Base-by-base conservation (phyloP, 2,888 invertebrate genomes). In the Melanchra persicariae region DNA sequence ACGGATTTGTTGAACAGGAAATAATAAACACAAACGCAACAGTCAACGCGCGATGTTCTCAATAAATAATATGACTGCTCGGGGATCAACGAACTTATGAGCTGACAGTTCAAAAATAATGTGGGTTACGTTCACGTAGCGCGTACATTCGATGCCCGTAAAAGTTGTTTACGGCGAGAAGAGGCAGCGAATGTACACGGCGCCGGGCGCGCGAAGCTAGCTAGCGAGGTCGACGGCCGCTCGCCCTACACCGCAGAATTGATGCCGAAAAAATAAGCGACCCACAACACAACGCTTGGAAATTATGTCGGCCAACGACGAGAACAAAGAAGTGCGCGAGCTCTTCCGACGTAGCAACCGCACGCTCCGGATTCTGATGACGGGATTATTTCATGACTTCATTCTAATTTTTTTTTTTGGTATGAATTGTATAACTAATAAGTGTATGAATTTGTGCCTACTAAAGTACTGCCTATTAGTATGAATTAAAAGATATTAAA, bases 81-180 rank as follows among this genome's bases (percentile, higher is more conserved):
- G 83, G 93, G 90, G 96, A 91, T 93, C 96, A 94, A 93, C 91
- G 96, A 95, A 94, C 96, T 92, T 91, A 91, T 87, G 89, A 93
- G 94, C 95, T 94, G 95, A 95, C 96, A 95, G 94, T 94, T 95
- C 94, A 95, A 95, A 95, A 95, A 94, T 95, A 93, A 96, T 95
- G 95, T 96, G 91, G 96, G 96, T 95, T 95, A 95, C 95, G 96
- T 93, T 95, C 95, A 94, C 93, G 95, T 94, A 91, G 94, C 94
- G 94, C 92, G 94, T 95, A 94, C 94, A 94, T 93, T 94, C 91
- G 92, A 92, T 92, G 94, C 91, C 95, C 95, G 95, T 95, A 95
- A 94, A 95, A 94, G 95, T 93, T 95, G 93, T 94, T 94, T 94
- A 95, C 93, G 91, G 93, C 88, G 89, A 91, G 90, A 87, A 89